These are phyloP conservation scores for Steinernema hermaphroditum DNA, from an alignment of 2,888 invertebrate genomes.

Conservation along the genomic window DNA sequence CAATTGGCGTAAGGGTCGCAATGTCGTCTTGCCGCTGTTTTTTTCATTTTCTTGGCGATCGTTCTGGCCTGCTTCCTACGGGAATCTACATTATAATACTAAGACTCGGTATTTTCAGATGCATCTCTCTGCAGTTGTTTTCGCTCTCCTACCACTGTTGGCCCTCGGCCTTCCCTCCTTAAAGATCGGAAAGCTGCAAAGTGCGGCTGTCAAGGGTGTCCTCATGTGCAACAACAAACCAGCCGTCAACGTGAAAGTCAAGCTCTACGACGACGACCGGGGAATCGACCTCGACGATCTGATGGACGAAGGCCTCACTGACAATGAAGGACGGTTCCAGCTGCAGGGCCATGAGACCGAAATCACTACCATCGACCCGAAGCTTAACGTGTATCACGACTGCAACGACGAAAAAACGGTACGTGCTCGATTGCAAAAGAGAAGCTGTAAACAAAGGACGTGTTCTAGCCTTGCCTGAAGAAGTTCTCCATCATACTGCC, in stretches of 20 bases:
- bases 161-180: conserved; percentile 34
- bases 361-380: conserved; percentile 46
- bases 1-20: neutral
- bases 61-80: too few species aligned
- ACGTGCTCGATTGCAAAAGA: neutral
- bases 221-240: conserved; percentile 58
- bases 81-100: too few species aligned
- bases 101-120: neutral
- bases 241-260: conserved; percentile 60
- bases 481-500: conserved; percentile 58
- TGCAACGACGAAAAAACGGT: conserved; percentile 38
- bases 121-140: conserved; percentile 14
- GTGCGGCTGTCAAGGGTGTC: conserved; percentile 54
- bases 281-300: conserved; percentile 57
- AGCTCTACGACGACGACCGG: conserved; percentile 60
- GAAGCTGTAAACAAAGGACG: neutral
- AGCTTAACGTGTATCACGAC: conserved; percentile 43
- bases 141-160: conserved; percentile 3
- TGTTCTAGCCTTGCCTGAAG: conserved; percentile 46
- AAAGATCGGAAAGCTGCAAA: conserved; percentile 53
- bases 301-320: conserved; percentile 56
- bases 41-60: too few species aligned
- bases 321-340: conserved; percentile 52
- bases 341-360: conserved; percentile 49
- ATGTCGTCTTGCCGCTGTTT: too few species aligned